Conservation (phyloP, 2,797 vertebrate genomes). For the Pogonophryne albipinna region DNA sequence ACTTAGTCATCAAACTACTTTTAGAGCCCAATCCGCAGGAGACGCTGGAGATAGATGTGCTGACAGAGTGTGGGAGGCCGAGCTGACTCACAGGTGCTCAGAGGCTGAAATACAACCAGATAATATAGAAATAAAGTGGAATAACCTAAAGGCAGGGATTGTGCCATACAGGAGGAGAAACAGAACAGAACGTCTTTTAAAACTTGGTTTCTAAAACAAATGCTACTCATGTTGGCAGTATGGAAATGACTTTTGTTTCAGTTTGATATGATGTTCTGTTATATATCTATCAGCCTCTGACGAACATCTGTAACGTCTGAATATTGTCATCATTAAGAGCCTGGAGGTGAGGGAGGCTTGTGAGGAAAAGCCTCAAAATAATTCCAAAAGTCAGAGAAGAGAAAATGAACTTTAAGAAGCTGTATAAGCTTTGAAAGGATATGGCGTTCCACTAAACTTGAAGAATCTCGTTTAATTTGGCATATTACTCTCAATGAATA, state of each 20-base stretch:
- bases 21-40: constrained; percentile 26
- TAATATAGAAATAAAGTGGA: not conserved
- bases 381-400: not conserved
- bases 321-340: not conserved
- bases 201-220: no score
- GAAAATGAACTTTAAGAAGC: not conserved
- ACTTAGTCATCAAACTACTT: constrained; percentile 49
- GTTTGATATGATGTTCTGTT: no score
- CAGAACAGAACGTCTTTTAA: not conserved
- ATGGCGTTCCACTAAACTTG: no score
- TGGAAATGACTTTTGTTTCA: no score
- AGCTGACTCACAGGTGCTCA: constrained; percentile 58
- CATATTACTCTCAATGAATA: no score
- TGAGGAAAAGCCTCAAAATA: not conserved
- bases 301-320: not conserved
- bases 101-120: constrained; percentile 35
- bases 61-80: constrained; percentile 50
- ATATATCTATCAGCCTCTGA: not conserved
- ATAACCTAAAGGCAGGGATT: constrained; percentile 10
- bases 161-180: not conserved
- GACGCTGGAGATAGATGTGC: not conserved
- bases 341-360: not conserved
- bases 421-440: not conserved
- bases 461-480: no score
- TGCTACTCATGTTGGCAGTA: no score